These are phyloP conservation scores for Pseudochirops cupreus DNA, from an alignment of 2,797 vertebrate species.

Conservation along the genomic window DNA sequence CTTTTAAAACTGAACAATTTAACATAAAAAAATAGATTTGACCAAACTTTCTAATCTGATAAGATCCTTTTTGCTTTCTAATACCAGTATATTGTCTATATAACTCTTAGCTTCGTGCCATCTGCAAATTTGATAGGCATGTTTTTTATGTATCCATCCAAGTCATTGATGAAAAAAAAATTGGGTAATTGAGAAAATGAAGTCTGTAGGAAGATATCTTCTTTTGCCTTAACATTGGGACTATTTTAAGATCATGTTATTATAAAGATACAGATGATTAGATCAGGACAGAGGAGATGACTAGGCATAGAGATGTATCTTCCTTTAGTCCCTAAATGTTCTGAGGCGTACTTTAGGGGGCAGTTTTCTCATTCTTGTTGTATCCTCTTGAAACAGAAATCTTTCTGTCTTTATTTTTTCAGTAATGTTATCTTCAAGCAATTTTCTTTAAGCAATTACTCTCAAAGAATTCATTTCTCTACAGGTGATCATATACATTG, in stretches of 20 bases:
- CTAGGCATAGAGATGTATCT: not conserved
- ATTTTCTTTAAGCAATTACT: not conserved
- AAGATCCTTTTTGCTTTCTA: not conserved
- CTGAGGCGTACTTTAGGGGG: not conserved
- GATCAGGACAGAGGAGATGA: not conserved
- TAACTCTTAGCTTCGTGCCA: not conserved
- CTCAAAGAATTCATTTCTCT: not conserved
- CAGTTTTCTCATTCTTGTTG: not conserved
- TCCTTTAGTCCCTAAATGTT: not conserved
- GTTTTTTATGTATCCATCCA: not conserved
- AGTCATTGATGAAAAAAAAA: not conserved
- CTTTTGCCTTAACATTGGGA: not conserved
- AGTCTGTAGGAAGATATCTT: not conserved
- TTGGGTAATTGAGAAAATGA: not conserved
- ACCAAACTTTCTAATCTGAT: not conserved
- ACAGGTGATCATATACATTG: not conserved
- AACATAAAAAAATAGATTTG: not conserved
- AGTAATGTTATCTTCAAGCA: not conserved
- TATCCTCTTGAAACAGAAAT: not conserved
- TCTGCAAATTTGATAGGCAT: not conserved
- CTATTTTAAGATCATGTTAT: not conserved
- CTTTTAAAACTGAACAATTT: not conserved
- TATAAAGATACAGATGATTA: not conserved
- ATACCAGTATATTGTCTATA: not conserved
- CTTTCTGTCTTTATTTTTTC: not conserved